These are phyloP conservation scores for Rhopalosiphum maidis DNA, from an alignment of 1,140 invertebrate species.

Conservation along the genomic window DNA sequence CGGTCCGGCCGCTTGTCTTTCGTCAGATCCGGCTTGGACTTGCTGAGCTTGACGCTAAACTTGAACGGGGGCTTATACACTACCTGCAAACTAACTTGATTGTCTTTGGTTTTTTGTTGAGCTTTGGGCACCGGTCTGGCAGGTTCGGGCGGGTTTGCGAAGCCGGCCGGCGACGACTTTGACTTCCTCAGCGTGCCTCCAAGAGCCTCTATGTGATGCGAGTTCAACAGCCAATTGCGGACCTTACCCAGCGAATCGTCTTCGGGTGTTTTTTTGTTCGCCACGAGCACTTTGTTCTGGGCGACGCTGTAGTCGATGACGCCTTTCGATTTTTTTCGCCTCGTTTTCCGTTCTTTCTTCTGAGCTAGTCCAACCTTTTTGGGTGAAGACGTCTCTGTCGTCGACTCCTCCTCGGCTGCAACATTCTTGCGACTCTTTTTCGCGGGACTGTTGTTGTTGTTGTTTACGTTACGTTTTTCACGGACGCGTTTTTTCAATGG, in stretches of 20 bases:
- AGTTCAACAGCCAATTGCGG: slow-evolving; percentile 81
- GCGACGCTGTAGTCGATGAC: slow-evolving; percentile 39
- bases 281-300: slow-evolving; percentile 1
- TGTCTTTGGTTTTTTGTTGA: slow-evolving; percentile 61
- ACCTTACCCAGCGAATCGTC: slow-evolving; percentile 81
- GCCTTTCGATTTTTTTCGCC: slow-evolving; percentile 37
- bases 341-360: slow-evolving; percentile 25
- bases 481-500: slow-evolving; percentile 78
- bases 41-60: slow-evolving; percentile 78
- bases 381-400: slow-evolving; percentile 13
- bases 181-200: slow-evolving; percentile 67
- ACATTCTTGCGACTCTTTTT: slow-evolving; percentile 58
- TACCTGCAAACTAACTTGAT: slow-evolving; percentile 78
- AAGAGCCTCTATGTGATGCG: slow-evolving; percentile 64
- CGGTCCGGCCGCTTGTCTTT: slow-evolving; percentile 58
- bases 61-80: slow-evolving; percentile 86
- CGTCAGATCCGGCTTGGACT: slow-evolving; percentile 59
- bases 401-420: slow-evolving; percentile 13
- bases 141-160: slow-evolving; percentile 61
- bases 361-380: background rate
- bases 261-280: slow-evolving; percentile 61
- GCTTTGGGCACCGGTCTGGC: slow-evolving; percentile 40
- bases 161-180: slow-evolving; percentile 74
- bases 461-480: slow-evolving; percentile 62
- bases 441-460: slow-evolving; percentile 57